Evolutionary conservation across 2,797 vertebrate species (phyloP), one percentile per base, ranked within the genome.

Genomic region (Schizopygopsis pylzovi): DNA sequence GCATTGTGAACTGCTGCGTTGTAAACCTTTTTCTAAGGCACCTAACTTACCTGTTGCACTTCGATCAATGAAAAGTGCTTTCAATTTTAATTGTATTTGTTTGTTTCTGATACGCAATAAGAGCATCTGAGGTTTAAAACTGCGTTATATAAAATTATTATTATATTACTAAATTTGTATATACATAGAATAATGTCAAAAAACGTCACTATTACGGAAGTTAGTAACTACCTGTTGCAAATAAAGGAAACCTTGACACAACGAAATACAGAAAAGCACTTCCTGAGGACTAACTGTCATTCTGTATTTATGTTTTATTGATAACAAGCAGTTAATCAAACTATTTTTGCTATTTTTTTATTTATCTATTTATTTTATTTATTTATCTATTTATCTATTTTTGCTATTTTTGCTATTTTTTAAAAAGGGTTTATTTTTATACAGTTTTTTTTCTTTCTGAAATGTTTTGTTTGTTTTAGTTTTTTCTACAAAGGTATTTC

Each of bases 241-340:
- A 68, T 28, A 54, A n/a, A 75, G 72, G 59, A 84, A 67, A 77
- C 76, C 25, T 41, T 77, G 59, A 84, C 73, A 16, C 41, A 54
- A 77, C 5, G 72, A 76, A 22, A 39, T 49, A 56, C 22, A 59
- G 9, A n/a, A 65, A 47, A 49, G 25, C 0, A 76, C 43, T 83
- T 84, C 72, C 59, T 20, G 8, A 41, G 2, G 9, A 67, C 82
- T 63, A 49, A 39, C 28, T 49, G 22, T 2, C 4, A 25, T 25
- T 16, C 37, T 80, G 1, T 9, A n/a, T 59, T 77, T 18, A 16
- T 33, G 5, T 72, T 45, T 2, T 47, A 13, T 47, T 39, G 28
- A 1, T 63, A 63, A 43, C 20, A n/a, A 39, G 3, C 16, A 39
- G 20, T 8, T 39, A 4, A 56, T 22, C 3, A 13, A 28, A 28